Evolutionary conservation across 2,797 vertebrate species (phyloP).

Genomic region (Xenentodon cancila): DNA sequence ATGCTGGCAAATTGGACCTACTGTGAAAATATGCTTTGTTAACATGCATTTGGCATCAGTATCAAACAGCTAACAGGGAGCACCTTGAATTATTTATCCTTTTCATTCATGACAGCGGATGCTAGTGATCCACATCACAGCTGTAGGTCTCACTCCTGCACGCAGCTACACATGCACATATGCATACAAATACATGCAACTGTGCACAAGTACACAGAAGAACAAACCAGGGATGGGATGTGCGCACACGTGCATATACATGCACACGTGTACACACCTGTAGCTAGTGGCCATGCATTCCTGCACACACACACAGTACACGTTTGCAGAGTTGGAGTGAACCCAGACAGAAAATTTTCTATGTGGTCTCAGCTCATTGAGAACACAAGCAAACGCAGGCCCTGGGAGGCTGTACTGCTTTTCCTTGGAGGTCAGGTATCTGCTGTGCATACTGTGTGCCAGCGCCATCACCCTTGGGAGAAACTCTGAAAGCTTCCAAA

Average conservation of each 20-base stretch:
- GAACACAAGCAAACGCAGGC: slow-evolving; percentile 46
- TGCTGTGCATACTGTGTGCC: slow-evolving; percentile 2
- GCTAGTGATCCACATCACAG: slow-evolving; percentile 64
- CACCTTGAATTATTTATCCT: slow-evolving; percentile 69
- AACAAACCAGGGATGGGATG: slow-evolving; percentile 14
- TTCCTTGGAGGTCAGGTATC: slow-evolving; percentile 11
- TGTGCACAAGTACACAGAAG: slow-evolving; percentile 13
- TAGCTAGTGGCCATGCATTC: not conserved
- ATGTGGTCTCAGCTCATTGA: slow-evolving; percentile 62
- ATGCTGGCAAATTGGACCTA: slow-evolving; percentile 61
- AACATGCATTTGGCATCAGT: slow-evolving; percentile 57
- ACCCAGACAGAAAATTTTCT: slow-evolving; percentile 46
- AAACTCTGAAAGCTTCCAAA: slow-evolving; percentile 17
- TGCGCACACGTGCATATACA: slow-evolving; percentile 14
- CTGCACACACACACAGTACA: slow-evolving; percentile 4
- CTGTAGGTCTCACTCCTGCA: slow-evolving; percentile 51
- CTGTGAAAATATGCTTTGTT: slow-evolving; percentile 43
- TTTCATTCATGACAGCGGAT: slow-evolving; percentile 55
- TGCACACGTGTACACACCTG: slow-evolving; percentile 17
- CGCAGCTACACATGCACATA: not conserved
- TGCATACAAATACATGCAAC: slow-evolving; percentile 23
- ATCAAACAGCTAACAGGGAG: slow-evolving; percentile 62
- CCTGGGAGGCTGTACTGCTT: slow-evolving; percentile 8
- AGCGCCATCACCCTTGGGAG: slow-evolving; percentile 16
- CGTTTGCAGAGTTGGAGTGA: slow-evolving; percentile 7